Evolutionary conservation across 2,797 vertebrate genomes (phyloP).

Genomic region (Phataginus tricuspis): DNA sequence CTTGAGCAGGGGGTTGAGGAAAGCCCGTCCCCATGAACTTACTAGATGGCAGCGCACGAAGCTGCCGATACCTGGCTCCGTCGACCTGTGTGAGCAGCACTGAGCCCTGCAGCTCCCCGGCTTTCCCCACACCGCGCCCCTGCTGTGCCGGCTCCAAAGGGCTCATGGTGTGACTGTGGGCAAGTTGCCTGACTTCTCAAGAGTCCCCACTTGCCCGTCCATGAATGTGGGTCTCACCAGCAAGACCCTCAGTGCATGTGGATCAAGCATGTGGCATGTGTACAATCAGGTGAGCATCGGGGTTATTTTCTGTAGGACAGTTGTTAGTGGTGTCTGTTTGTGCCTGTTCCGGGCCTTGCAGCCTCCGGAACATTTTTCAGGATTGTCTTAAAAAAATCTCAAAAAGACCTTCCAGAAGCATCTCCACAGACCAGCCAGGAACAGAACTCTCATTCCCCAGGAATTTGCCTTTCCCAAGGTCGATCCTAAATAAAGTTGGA

Average conservation of each 20-base stretch:
- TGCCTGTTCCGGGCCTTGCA: accelerated
- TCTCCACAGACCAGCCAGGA: not conserved
- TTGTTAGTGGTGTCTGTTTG: accelerated
- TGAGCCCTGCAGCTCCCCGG: not conserved
- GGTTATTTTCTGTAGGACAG: not conserved
- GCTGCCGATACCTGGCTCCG: not conserved
- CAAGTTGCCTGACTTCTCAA: not conserved
- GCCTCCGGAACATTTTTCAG: not conserved
- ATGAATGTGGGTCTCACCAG: not conserved
- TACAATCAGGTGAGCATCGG: accelerated
- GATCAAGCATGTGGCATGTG: no score
- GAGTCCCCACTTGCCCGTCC: not conserved
- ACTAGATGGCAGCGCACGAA: accelerated
- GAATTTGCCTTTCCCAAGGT: not conserved
- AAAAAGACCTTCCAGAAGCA: not conserved
- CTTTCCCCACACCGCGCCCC: no score
- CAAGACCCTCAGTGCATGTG: no score
- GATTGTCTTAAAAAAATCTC: not conserved
- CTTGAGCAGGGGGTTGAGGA: not conserved
- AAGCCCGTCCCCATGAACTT: not conserved
- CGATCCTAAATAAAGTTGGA: not conserved
- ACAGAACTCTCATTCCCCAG: not conserved
- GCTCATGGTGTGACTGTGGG: not conserved
- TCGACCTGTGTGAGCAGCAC: not conserved
- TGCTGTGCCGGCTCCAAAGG: no score